Evolutionary conservation across 2,797 vertebrate species (phyloP).

Genomic region (Ara ararauna): DNA sequence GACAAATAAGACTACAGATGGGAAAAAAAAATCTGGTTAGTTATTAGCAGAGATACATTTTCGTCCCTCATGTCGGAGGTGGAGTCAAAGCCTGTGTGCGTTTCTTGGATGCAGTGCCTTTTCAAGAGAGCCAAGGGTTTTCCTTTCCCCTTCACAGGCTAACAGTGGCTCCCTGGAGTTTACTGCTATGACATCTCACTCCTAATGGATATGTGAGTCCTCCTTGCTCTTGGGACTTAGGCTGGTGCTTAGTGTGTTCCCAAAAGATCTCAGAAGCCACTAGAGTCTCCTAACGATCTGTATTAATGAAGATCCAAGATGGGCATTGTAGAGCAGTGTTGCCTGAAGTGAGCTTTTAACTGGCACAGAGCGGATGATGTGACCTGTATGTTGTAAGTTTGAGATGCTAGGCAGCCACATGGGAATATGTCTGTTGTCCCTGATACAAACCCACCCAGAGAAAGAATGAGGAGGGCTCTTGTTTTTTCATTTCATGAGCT

Average conservation of each 20-base stretch:
- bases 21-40: accelerated
- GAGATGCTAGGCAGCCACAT: background rate
- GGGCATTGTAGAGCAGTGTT: background rate
- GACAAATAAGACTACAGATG: background rate
- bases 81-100: background rate
- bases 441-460: background rate
- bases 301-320: background rate
- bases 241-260: background rate
- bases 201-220: background rate
- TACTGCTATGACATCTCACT: background rate
- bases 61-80: background rate
- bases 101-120: background rate
- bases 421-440: background rate
- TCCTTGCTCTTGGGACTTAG: background rate
- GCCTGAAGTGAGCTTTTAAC: accelerated
- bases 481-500: background rate
- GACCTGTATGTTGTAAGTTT: background rate
- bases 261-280: background rate
- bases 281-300: background rate
- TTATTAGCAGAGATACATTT: background rate
- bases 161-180: background rate
- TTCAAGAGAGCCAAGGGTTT: background rate
- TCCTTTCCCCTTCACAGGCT: background rate
- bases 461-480: background rate
- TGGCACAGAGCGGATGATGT: background rate